These are phyloP conservation scores for Glaucomys volans DNA, from an alignment of 2,113 vertebrate genomes.

Conservation along the genomic window DNA sequence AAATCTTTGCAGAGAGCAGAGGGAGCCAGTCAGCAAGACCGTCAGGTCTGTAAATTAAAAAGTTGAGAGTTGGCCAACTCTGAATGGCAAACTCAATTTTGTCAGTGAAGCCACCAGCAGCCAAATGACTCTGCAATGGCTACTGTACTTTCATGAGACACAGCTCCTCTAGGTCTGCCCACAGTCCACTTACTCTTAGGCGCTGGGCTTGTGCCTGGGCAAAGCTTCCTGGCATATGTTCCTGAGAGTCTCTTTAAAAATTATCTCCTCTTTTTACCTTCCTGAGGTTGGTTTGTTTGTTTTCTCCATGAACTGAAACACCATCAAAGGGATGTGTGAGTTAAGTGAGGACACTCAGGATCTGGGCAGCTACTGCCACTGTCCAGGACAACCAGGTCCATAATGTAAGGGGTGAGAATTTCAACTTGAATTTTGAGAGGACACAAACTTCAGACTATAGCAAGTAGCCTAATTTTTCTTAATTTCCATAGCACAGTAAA, in stretches of 20 bases:
- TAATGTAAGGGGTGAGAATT: background rate
- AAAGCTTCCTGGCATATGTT: background rate
- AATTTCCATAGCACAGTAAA: conserved; percentile 9
- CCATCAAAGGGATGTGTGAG: background rate
- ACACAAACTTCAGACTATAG: background rate
- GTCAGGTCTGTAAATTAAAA: background rate
- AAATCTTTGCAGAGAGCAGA: conserved; percentile 51
- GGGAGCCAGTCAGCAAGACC: background rate
- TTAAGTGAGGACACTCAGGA: background rate
- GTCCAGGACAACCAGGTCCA: no score
- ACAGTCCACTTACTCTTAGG: background rate
- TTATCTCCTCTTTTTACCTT: background rate
- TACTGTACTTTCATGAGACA: background rate
- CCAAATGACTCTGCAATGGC: background rate
- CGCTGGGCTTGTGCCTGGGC: background rate
- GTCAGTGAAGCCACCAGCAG: background rate
- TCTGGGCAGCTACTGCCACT: background rate
- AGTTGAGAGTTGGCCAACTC: background rate
- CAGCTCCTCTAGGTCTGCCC: background rate
- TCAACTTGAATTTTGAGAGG: background rate
- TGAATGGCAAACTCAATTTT: background rate
- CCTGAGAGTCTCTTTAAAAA: conserved; percentile 10
- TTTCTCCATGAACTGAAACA: background rate
- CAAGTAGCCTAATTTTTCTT: background rate
- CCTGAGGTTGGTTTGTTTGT: background rate